These are phyloP conservation scores for Troglohyphantes excavatus DNA, from an alignment of 2,888 invertebrate species.

Conservation along the genomic window DNA sequence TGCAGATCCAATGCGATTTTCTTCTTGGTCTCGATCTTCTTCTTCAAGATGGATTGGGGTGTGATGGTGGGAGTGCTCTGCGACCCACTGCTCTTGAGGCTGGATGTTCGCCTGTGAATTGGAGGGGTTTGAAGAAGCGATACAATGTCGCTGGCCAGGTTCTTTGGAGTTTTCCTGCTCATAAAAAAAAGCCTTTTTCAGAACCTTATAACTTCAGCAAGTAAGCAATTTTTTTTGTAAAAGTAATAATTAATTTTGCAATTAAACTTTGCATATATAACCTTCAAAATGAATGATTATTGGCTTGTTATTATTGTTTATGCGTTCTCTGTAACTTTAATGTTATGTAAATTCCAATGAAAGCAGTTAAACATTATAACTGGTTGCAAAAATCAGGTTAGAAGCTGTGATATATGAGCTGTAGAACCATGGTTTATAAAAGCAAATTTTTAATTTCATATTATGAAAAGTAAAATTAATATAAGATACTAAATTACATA, in stretches of 20 bases:
- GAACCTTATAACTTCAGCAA: too few relatives aligned
- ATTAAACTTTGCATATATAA: neutral
- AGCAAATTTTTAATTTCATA: too few relatives aligned
- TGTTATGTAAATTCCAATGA: too few relatives aligned
- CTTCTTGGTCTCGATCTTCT: constrained; percentile 81
- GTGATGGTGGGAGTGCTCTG: constrained; percentile 82
- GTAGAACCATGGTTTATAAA: too few relatives aligned
- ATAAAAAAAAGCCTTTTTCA: neutral
- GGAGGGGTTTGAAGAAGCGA: constrained; percentile 86
- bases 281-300: neutral
- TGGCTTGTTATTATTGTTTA: too few relatives aligned
- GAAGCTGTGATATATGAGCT: too few relatives aligned
- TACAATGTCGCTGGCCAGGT: constrained; percentile 81
- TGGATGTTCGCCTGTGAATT: constrained; percentile 83
- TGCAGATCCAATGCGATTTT: constrained; percentile 11
- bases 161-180: constrained; percentile 69
- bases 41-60: constrained; percentile 88
- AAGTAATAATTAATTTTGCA: neutral
- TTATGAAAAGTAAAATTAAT: too few relatives aligned
- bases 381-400: too few relatives aligned
- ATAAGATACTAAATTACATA: too few relatives aligned
- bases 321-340: too few relatives aligned
- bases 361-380: too few relatives aligned
- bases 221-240: too few relatives aligned
- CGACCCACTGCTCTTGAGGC: constrained; percentile 80